These are phyloP conservation scores for Nymphalis io DNA, from an alignment of 1,140 invertebrate species.

Conservation along the genomic window DNA sequence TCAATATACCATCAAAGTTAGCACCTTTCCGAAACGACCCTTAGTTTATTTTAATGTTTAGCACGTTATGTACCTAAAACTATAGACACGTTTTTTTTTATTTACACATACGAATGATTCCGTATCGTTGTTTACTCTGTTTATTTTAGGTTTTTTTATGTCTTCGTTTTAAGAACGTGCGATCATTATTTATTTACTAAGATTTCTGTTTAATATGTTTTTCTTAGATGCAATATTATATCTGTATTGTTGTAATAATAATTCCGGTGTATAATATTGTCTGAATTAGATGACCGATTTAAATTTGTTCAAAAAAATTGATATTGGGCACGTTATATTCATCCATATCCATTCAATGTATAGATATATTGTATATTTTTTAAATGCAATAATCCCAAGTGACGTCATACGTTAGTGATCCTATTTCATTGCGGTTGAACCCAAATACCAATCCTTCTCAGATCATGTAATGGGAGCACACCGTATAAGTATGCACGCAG, in stretches of 20 bases:
- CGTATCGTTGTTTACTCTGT: no score
- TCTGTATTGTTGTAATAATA: no score
- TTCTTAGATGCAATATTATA: no score
- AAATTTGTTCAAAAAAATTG: no score
- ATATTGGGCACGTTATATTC: no score
- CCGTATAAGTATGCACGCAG: conserved; percentile 12
- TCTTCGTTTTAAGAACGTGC: no score
- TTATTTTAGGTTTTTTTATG: no score
- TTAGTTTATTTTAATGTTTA: conserved; percentile 6
- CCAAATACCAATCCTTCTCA: conserved; percentile 19
- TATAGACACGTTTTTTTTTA: neutral
- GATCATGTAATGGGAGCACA: conserved; percentile 4
- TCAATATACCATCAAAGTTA: neutral
- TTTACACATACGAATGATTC: no score
- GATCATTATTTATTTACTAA: no score
- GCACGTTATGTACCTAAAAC: neutral
- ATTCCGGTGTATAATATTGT: no score
- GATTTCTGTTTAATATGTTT: no score
- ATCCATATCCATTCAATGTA: neutral
- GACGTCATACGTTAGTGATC: neutral
- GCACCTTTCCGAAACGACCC: neutral
- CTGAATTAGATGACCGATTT: no score
- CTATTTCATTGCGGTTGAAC: conserved; percentile 27
- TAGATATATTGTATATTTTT: neutral
- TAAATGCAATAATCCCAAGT: neutral